Conservation (phyloP, 2,113 vertebrate species). For the Cricetomys ansorgei region DNA sequence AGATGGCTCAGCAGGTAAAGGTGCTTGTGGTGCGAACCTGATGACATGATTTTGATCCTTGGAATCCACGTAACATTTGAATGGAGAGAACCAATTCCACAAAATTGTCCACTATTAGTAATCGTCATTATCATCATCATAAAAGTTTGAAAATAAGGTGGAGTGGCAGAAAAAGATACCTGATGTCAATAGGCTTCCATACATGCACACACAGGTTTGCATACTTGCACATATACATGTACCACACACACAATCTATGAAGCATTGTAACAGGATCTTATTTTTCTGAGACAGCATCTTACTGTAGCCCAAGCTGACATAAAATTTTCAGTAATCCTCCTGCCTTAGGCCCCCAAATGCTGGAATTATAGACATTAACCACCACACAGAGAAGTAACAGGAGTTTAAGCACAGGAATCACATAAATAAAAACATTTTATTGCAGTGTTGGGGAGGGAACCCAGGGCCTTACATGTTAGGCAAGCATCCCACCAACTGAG, state of each 20-base stretch:
- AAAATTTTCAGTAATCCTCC: neutral
- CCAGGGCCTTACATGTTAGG: neutral
- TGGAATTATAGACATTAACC: neutral
- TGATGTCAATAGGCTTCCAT: neutral
- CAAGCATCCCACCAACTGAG: neutral
- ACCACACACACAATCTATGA: neutral
- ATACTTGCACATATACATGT: neutral
- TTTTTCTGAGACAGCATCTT: neutral
- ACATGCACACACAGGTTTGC: neutral
- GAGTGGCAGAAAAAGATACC: neutral
- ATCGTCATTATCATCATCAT: neutral
- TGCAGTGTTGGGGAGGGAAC: neutral
- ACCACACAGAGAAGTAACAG: neutral
- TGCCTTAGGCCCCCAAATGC: neutral
- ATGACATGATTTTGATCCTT: neutral
- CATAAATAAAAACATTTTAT: neutral
- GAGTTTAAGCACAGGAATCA: slow-evolving; percentile 9
- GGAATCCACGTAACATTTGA: neutral
- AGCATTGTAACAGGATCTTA: neutral
- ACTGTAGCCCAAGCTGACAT: neutral
- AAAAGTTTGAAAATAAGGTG: neutral
- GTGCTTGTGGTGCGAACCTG: neutral
- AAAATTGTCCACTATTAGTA: neutral
- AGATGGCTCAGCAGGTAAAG: neutral
- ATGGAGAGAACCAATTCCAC: neutral